A percentile compares a stretch with the other conserved stretches of the same genome.
Evolutionary conservation across 2,888 invertebrate genomes (phyloP).

Genomic region (Syritta pipiens): DNA sequence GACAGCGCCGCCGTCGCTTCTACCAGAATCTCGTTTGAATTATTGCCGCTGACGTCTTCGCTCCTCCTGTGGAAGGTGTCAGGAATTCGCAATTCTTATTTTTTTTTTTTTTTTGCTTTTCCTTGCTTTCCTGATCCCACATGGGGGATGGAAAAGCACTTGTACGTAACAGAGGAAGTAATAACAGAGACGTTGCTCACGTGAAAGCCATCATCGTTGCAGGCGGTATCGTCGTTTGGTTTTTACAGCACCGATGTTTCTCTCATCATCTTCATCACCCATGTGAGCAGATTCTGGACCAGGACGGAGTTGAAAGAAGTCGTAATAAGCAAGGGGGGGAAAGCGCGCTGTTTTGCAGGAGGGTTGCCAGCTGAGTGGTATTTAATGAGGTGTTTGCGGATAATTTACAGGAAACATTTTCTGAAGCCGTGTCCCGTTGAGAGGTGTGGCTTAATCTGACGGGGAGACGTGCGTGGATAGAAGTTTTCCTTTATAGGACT

Average conservation of each 20-base stretch:
- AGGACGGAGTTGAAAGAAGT: too few relatives aligned
- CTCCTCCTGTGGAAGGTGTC: slow-evolving; percentile 59
- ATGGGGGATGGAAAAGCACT: background rate
- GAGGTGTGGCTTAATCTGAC: too few relatives aligned
- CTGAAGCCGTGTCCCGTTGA: too few relatives aligned
- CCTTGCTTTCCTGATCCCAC: background rate
- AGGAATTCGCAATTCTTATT: slow-evolving; percentile 40
- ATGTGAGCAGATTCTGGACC: slow-evolving; percentile 17
- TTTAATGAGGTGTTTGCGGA: too few relatives aligned
- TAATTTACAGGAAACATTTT: too few relatives aligned
- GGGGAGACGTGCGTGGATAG: too few relatives aligned
- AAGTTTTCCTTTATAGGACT: too few relatives aligned
- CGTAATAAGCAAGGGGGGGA: too few relatives aligned
- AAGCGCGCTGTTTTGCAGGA: too few relatives aligned
- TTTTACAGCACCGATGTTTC: slow-evolving; percentile 49
- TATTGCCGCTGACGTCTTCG: slow-evolving; percentile 52
- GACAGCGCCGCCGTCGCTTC: too few relatives aligned
- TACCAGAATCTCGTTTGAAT: slow-evolving; percentile 61
- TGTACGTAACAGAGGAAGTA: slow-evolving; percentile 39
- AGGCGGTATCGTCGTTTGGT: slow-evolving; percentile 57
- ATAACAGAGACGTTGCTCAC: slow-evolving; percentile 57
- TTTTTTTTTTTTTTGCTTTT: background rate
- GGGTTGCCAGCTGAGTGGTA: slow-evolving; percentile 6
- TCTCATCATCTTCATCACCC: slow-evolving; percentile 30
- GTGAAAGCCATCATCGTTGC: slow-evolving; percentile 62